A percentile compares a stretch with the other conserved stretches of the same genome.
Evolutionary conservation across 1,140 invertebrate species (phyloP).

Genomic region (Hycleus phaleratus): DNA sequence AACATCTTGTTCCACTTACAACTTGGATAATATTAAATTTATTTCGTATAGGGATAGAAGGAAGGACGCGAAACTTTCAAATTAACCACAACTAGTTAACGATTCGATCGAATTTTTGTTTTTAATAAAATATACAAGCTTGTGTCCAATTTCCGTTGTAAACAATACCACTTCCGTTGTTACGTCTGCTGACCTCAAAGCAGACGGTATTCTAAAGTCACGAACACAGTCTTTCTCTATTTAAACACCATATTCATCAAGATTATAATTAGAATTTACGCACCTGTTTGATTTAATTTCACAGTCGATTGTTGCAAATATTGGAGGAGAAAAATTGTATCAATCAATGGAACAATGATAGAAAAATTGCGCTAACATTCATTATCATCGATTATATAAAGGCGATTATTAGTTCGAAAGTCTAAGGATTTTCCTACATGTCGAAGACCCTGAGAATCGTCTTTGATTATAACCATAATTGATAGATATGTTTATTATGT

Average conservation of each 20-base stretch:
- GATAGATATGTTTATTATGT: too few relatives aligned
- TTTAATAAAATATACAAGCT: not conserved
- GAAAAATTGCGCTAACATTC: too few relatives aligned
- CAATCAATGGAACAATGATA: too few relatives aligned
- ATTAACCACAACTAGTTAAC: not conserved
- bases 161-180: conserved; percentile 13
- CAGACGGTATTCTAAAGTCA: conserved; percentile 1
- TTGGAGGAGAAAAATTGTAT: too few relatives aligned
- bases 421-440: too few relatives aligned
- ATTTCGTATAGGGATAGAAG: not conserved
- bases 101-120: not conserved
- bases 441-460: too few relatives aligned
- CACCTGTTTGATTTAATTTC: not conserved
- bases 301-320: not conserved
- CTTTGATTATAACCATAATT: too few relatives aligned
- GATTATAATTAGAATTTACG: not conserved
- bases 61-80: not conserved
- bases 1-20: conserved; percentile 12
- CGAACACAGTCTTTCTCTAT: not conserved
- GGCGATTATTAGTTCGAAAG: too few relatives aligned
- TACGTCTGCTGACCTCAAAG: conserved; percentile 9
- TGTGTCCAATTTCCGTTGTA: conserved; percentile 7
- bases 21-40: conserved; percentile 10
- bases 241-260: not conserved
- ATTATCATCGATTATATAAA: too few relatives aligned